Conservation (phyloP, 2,888 invertebrate species). For the Leuctra nigra region DNA sequence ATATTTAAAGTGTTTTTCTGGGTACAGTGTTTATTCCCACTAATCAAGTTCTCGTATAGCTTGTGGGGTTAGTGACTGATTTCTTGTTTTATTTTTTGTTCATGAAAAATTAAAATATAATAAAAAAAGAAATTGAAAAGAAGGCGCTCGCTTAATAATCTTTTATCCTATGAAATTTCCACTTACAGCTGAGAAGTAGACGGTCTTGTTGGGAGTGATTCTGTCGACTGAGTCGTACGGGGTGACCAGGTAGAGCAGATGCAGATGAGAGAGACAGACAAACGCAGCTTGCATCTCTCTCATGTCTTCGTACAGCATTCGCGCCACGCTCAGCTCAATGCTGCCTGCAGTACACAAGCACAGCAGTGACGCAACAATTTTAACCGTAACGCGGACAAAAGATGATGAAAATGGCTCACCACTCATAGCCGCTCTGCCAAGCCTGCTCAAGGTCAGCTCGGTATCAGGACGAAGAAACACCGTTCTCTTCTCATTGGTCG, state of each 20-base stretch:
- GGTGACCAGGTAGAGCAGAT: conserved; percentile 81
- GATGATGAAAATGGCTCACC: conserved; percentile 27
- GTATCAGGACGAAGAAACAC: conserved; percentile 9
- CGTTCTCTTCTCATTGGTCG: not conserved
- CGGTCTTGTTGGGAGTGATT: conserved; percentile 45
- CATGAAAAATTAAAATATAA: too few species aligned
- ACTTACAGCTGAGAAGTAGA: conserved; percentile 57
- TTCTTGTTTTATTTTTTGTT: too few species aligned
- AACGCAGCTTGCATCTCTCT: conserved; percentile 63
- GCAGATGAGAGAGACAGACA: conserved; percentile 73
- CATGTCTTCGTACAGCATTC: conserved; percentile 67
- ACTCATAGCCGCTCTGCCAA: conserved; percentile 35
- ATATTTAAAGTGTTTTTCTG: too few species aligned
- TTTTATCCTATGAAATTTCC: too few species aligned
- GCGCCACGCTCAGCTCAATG: conserved; percentile 65
- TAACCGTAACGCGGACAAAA: not conserved
- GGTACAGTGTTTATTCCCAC: too few species aligned
- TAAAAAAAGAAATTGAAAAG: too few species aligned
- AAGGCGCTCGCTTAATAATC: too few species aligned
- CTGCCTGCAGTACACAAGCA: conserved; percentile 54
- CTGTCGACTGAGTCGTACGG: conserved; percentile 61
- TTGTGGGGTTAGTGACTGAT: too few species aligned
- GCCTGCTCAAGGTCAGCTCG: conserved; percentile 30
- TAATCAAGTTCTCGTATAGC: too few species aligned
- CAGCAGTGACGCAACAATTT: not conserved